Percentiles rank a stretch among this genome's conserved stretches.
Evolutionary conservation across 2,888 invertebrate genomes (phyloP).

Genomic region (Tetragonisca angustula): DNA sequence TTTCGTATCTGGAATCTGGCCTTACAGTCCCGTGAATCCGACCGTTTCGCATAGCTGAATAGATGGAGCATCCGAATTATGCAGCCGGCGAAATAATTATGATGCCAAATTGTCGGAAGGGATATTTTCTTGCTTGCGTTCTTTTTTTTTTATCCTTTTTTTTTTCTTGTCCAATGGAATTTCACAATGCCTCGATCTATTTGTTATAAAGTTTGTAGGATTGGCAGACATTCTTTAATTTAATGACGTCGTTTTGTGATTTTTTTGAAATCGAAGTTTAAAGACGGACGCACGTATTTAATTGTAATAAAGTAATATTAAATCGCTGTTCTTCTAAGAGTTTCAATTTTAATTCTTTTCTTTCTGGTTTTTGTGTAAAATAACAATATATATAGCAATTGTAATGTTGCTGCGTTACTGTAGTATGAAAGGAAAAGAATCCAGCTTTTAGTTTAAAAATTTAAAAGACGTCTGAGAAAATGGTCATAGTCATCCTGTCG

Average conservation of each 20-base stretch:
- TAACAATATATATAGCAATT: no score
- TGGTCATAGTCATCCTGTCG: background rate
- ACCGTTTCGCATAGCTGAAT: constrained; percentile 51
- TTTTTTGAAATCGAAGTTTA: background rate
- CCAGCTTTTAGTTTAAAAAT: background rate
- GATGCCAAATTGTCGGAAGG: constrained; percentile 26
- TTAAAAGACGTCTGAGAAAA: no score
- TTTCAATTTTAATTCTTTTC: no score
- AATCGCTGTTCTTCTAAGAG: background rate
- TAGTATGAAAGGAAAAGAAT: background rate
- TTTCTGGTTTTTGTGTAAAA: no score
- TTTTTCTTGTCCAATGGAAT: background rate
- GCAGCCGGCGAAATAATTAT: constrained; percentile 51
- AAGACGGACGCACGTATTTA: background rate
- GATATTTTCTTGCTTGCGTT: constrained; percentile 10
- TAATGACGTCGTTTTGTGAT: background rate
- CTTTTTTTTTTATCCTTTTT: no score
- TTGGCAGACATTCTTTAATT: background rate
- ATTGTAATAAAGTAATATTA: background rate
- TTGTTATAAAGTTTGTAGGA: background rate
- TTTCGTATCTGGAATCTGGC: constrained; percentile 42
- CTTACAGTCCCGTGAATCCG: constrained; percentile 26
- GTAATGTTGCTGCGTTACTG: no score
- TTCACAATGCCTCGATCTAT: background rate
- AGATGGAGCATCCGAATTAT: constrained; percentile 44